Evolutionary conservation across 2,113 vertebrate species (phyloP).

Genomic region (Dipodomys merriami): DNA sequence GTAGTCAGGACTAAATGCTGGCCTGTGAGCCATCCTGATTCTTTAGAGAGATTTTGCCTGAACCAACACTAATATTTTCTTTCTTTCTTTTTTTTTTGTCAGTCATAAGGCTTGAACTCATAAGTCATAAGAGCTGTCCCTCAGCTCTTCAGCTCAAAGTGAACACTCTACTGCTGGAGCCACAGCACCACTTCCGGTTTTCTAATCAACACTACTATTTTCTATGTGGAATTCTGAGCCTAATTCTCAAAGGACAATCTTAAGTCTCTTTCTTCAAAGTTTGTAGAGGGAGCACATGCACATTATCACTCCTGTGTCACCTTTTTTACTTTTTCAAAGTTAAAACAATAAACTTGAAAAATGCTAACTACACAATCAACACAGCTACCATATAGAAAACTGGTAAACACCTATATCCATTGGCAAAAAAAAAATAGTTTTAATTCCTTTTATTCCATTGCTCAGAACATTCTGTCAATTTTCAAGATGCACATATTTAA

Average conservation of each 20-base stretch:
- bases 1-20: not conserved
- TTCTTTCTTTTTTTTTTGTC: too few species aligned
- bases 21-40: conserved; percentile 43
- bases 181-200: too few species aligned
- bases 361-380: not conserved
- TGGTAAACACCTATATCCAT: not conserved
- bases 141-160: too few species aligned
- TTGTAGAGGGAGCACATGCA: not conserved
- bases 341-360: not conserved
- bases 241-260: conserved; percentile 43
- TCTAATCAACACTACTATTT: not conserved
- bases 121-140: too few species aligned
- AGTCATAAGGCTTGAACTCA: too few species aligned
- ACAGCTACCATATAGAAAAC: not conserved
- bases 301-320: not conserved
- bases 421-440: not conserved
- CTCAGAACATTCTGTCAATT: conserved; percentile 10
- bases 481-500: not conserved
- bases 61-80: not conserved
- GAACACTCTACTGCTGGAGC: too few species aligned
- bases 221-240: conserved; percentile 32
- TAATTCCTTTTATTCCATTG: not conserved
- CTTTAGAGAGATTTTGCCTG: conserved; percentile 27
- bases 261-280: conserved; percentile 5
- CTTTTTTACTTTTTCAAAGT: conserved; percentile 1